phyloP scores from a whole-genome alignment of 2,888 invertebrate species.

The Ophonus ardosiacus region DNA sequence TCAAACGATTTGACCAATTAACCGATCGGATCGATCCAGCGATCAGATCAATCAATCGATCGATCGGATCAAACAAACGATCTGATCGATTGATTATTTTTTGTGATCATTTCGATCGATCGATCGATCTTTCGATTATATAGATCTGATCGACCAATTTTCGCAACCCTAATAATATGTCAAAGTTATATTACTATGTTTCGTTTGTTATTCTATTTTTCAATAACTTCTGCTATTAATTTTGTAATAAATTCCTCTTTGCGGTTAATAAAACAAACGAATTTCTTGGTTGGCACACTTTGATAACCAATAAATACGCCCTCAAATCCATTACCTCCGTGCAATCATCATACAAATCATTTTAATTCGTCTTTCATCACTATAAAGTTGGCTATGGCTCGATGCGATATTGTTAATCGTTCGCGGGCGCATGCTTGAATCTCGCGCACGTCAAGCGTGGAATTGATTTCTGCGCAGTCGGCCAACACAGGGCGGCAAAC shows the following conservation, averaged over 20 bases:
- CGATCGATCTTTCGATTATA: no score
- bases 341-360: constrained; percentile 41
- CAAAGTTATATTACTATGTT: background rate
- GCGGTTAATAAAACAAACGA: constrained; percentile 17
- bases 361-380: constrained; percentile 43
- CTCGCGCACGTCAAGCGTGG: constrained; percentile 3
- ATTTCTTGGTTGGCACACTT: background rate
- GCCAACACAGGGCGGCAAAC: constrained; percentile 32
- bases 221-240: constrained; percentile 5
- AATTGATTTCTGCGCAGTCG: constrained; percentile 29
- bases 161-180: no score
- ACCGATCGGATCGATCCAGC: no score
- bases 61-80: no score
- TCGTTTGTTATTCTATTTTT: background rate
- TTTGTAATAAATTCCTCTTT: background rate
- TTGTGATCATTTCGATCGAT: no score
- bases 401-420: constrained; percentile 8
- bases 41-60: no score
- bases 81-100: no score
- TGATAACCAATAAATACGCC: constrained; percentile 39
- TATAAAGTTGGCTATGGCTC: constrained; percentile 25
- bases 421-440: background rate
- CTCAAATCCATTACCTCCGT: constrained; percentile 16
- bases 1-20: no score
- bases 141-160: no score